phyloP scores from a whole-genome alignment of 2,113 vertebrate genomes.

The Tragulus kanchil region DNA sequence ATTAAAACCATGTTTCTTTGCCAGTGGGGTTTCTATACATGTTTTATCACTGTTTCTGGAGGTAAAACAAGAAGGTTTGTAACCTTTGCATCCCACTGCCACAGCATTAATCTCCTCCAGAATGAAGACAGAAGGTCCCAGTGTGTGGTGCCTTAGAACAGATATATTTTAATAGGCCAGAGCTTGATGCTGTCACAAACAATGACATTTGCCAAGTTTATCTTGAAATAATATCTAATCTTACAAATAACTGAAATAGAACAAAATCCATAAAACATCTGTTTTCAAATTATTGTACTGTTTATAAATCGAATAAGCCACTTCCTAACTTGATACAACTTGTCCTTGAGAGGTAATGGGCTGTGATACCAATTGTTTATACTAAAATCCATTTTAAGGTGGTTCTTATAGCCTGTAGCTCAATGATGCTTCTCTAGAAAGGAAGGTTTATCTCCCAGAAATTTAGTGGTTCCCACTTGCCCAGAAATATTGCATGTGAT shows the following conservation, averaged over 20 bases:
- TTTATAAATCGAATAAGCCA: conserved; percentile 45
- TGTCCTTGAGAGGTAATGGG: conserved; percentile 67
- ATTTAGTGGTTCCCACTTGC: background rate
- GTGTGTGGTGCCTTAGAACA: conserved; percentile 13
- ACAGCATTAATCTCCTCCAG: background rate
- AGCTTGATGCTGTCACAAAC: conserved; percentile 37
- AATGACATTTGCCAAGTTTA: conserved; percentile 58
- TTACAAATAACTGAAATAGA: conserved; percentile 65
- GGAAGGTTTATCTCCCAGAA: background rate
- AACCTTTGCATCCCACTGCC: background rate
- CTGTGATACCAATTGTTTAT: conserved; percentile 42
- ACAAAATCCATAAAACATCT: conserved; percentile 53
- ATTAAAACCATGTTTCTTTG: conserved; percentile 65
- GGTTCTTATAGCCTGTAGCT: conserved; percentile 39
- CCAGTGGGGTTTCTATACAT: background rate
- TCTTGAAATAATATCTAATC: conserved; percentile 70
- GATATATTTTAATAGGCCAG: conserved; percentile 61
- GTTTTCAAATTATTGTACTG: conserved; percentile 71
- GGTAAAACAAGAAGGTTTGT: conserved; percentile 52
- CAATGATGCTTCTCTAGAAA: background rate
- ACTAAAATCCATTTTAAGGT: conserved; percentile 11
- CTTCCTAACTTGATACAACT: conserved; percentile 50
- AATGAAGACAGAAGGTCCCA: conserved; percentile 64
- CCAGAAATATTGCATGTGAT: background rate
- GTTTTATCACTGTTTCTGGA: conserved; percentile 20